These are phyloP conservation scores for Turritopsis dohrnii DNA, from an alignment of 30 jellyfish, hydroid and myxozoan species.

Conservation along the genomic window DNA sequence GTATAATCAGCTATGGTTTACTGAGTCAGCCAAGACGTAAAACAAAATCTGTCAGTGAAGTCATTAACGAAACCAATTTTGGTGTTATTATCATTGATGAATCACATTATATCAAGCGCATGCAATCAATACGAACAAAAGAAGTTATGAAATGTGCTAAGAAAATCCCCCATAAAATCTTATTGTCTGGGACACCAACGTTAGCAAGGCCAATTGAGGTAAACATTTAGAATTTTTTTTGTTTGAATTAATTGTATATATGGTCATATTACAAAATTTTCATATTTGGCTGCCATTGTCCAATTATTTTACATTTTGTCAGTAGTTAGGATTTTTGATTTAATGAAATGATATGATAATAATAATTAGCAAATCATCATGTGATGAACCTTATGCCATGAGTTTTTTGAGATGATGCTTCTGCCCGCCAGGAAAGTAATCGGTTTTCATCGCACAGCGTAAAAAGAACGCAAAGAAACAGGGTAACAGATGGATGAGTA, in stretches of 20 bases:
- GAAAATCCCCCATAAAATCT: conserved; percentile 38
- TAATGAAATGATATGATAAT: too few species aligned
- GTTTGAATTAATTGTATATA: not conserved
- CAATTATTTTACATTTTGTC: not conserved
- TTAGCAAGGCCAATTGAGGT: conserved; percentile 91
- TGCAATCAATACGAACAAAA: conserved; percentile 47
- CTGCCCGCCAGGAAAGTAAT: too few species aligned
- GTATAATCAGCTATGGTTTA: conserved; percentile 69
- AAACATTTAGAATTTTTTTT: not conserved
- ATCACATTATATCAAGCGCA: conserved; percentile 54
- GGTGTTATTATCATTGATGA: conserved; percentile 88
- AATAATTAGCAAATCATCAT: too few species aligned
- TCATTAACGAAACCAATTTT: conserved; percentile 33
- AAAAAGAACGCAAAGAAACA: too few species aligned
- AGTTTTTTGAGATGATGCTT: too few species aligned
- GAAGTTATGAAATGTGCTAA: conserved; percentile 29
- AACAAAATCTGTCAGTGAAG: conserved; percentile 22
- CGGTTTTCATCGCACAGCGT: too few species aligned
- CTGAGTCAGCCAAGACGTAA: conserved; percentile 30
- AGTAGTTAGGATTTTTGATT: too few species aligned
- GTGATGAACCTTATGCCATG: too few species aligned
- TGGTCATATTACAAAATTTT: not conserved
- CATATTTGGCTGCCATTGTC: too few species aligned
- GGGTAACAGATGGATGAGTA: too few species aligned
- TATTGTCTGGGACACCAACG: conserved; percentile 88